Evolutionary conservation across 2,113 vertebrate species (phyloP), one percentile per base, ranked within the genome.

Genomic region (Pavo muticus): DNA sequence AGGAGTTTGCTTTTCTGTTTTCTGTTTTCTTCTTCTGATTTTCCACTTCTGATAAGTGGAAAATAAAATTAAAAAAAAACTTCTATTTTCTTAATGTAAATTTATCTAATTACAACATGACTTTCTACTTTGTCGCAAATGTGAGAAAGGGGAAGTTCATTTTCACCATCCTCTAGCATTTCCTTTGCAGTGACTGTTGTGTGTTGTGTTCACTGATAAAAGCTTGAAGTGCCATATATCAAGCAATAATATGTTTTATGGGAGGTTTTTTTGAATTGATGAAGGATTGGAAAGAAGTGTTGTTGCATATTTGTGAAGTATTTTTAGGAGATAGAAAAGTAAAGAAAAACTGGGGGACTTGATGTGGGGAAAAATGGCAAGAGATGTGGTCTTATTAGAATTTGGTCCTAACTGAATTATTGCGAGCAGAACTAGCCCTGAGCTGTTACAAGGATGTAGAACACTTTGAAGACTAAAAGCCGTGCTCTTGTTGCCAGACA

Each of bases 371-470:
- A 60, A 86, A 88, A 76, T 29, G 14, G 39, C 44, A 74, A 92
- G 30, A 74, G 42, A 50, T 37, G 8, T 29, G 77, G 14, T 59
- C 37, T 25, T 29, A 11, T 40, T 23, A 25, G 72, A 91, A 93
- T 83, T 88, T 64, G 60, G 42, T 80, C 42, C 69, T 90, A 93
- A 87, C 82, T 15, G 30, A 93, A 92, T 87, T 75, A 91, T 35
- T 32, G 37, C 82, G 44, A 95, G 59, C 32, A 92, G 91, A 44
- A 82, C 47, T 72, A 30, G 3, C 47, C 16, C 4, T 44, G 57
- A 78, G 16, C 15, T 5, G 80, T 92, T 75, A 30, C 81, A 84
- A 91, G 44, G 70, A n/a, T 77, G 5, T 3, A 13, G 45, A 72
- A 14, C 9, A 50, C 50, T 92, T 88, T 44, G 59, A 84, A 86